Percentiles rank a stretch among this genome's conserved stretches.
Evolutionary conservation across 2,888 invertebrate species (phyloP).

Genomic region (Sturmia bella): DNA sequence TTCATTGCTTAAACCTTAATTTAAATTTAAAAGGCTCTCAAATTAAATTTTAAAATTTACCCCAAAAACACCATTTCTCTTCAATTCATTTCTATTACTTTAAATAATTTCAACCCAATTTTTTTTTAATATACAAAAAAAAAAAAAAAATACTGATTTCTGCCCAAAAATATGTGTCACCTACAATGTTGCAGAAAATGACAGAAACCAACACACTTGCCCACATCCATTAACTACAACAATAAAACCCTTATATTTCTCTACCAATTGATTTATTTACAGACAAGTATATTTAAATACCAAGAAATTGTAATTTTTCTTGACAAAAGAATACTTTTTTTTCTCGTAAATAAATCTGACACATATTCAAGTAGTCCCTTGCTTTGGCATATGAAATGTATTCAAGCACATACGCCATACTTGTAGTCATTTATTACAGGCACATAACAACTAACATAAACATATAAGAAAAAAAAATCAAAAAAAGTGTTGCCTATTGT

Average conservation of each 20-base stretch:
- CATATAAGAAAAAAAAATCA: background rate
- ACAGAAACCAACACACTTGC: background rate
- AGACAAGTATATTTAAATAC: slow-evolving; percentile 13
- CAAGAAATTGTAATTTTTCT: slow-evolving; percentile 44
- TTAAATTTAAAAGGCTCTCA: no score
- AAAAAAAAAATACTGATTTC: slow-evolving; percentile 3
- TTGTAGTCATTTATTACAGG: slow-evolving; percentile 37
- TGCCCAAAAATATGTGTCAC: slow-evolving; percentile 59
- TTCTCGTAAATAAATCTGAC: slow-evolving; percentile 28
- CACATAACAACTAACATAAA: slow-evolving; percentile 23
- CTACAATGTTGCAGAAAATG: slow-evolving; percentile 37
- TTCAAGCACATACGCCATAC: slow-evolving; percentile 25
- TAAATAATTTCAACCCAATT: slow-evolving; percentile 1
- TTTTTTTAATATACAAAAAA: slow-evolving; percentile 12
- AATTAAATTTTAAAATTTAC: no score
- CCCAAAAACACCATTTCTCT: no score
- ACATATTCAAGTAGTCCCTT: slow-evolving; percentile 35
- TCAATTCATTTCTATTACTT: background rate
- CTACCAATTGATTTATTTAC: slow-evolving; percentile 23
- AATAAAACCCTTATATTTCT: slow-evolving; percentile 6
- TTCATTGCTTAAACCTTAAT: no score
- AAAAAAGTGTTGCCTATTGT: slow-evolving; percentile 45
- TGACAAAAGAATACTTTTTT: slow-evolving; percentile 17
- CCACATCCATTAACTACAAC: slow-evolving; percentile 1
- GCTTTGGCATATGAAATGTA: slow-evolving; percentile 36